These are phyloP conservation scores for Drosophila mimetica DNA, from an alignment of 2,888 invertebrate species.

Conservation along the genomic window DNA sequence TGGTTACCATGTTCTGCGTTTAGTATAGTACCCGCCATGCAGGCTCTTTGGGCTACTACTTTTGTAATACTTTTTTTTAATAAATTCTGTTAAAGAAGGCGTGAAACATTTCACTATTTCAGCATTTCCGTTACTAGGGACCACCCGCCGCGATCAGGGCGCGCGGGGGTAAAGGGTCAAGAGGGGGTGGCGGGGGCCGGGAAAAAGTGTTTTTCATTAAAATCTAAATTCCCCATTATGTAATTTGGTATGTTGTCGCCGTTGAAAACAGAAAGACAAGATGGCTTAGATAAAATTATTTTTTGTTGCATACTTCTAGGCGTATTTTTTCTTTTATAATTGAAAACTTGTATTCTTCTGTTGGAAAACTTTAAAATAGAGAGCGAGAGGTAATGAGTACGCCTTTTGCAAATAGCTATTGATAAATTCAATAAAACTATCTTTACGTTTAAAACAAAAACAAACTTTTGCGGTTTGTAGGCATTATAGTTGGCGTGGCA, in stretches of 20 bases:
- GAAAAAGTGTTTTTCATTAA: slow-evolving; percentile 51
- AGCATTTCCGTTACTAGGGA: slow-evolving; percentile 56
- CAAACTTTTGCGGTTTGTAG: too few relatives aligned
- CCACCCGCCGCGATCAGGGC: slow-evolving; percentile 25
- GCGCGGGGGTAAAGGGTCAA: slow-evolving; percentile 20
- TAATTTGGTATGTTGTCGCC: slow-evolving; percentile 49
- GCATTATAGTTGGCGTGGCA: too few relatives aligned
- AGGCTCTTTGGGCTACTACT: slow-evolving; percentile 28
- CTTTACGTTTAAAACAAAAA: too few relatives aligned
- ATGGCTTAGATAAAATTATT: slow-evolving; percentile 17
- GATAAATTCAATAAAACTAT: too few relatives aligned
- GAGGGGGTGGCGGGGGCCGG: not conserved
- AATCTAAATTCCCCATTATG: slow-evolving; percentile 56
- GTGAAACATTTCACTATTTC: slow-evolving; percentile 72
- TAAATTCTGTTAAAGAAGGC: slow-evolving; percentile 80
- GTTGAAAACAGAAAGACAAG: slow-evolving; percentile 15
- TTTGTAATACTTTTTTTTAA: slow-evolving; percentile 70
- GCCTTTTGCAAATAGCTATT: too few relatives aligned
- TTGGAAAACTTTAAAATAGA: too few relatives aligned
- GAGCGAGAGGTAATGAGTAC: too few relatives aligned
- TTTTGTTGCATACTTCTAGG: slow-evolving; percentile 8
- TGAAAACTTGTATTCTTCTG: too few relatives aligned
- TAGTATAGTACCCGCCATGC: not conserved
- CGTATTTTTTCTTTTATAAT: too few relatives aligned
- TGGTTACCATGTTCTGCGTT: slow-evolving; percentile 53